Evolutionary conservation across 2,888 invertebrate species (phyloP).

Genomic region (Spilarctia lutea): DNA sequence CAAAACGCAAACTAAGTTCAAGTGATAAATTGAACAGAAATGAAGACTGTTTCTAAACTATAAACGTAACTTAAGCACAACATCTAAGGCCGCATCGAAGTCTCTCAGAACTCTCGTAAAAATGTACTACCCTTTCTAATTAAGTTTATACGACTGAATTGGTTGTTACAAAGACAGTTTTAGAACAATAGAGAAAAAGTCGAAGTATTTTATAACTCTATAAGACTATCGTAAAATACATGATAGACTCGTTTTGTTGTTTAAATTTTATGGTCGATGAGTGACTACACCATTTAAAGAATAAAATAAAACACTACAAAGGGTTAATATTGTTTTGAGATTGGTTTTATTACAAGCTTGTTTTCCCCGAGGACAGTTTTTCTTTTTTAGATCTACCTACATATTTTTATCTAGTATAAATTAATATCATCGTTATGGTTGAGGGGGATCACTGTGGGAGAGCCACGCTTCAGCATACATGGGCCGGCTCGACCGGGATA

Average conservation of each 20-base stretch:
- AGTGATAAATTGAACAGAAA: background rate
- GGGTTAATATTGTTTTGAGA: background rate
- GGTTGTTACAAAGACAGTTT: slow-evolving; percentile 14
- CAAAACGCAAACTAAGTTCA: background rate
- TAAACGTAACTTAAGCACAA: background rate
- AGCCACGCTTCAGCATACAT: too few relatives aligned
- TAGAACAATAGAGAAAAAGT: slow-evolving; percentile 8
- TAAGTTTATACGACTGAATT: slow-evolving; percentile 26
- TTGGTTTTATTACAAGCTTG: background rate
- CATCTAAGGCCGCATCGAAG: slow-evolving; percentile 4
- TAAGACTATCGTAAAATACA: slow-evolving; percentile 2
- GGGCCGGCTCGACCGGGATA: too few relatives aligned
- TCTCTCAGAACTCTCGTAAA: slow-evolving; percentile 4
- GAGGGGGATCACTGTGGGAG: too few relatives aligned
- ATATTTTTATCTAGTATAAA: too few relatives aligned
- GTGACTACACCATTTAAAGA: background rate
- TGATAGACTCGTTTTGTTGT: slow-evolving; percentile 10
- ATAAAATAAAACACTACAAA: background rate
- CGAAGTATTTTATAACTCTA: slow-evolving; percentile 18
- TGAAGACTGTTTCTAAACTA: background rate
- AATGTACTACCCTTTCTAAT: slow-evolving; percentile 24
- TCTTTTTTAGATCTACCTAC: too few relatives aligned
- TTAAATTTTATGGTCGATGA: background rate
- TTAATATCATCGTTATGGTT: too few relatives aligned
- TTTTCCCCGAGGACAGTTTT: background rate